These are phyloP conservation scores for Asteroscopus sphinx DNA, from an alignment of 2,888 invertebrate genomes.

Conservation along the genomic window DNA sequence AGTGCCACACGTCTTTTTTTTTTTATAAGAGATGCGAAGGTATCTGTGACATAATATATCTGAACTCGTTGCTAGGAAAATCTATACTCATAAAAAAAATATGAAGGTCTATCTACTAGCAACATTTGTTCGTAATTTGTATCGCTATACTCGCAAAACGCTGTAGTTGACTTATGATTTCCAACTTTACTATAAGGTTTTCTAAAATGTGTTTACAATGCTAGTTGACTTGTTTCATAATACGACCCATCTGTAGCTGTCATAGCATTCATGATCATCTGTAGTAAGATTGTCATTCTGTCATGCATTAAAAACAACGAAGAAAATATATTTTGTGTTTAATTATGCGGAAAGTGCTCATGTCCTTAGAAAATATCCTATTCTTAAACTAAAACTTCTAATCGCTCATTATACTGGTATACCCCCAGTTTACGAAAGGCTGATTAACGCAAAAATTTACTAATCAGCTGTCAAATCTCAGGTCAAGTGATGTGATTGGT, in stretches of 20 bases:
- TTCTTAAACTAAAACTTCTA: too few relatives aligned
- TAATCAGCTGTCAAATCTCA: too few relatives aligned
- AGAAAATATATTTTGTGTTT: constrained; percentile 63
- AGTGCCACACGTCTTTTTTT: too few relatives aligned
- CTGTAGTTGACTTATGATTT: constrained; percentile 51
- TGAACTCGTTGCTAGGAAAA: too few relatives aligned
- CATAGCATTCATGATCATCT: constrained; percentile 65
- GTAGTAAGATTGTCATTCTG: constrained; percentile 75
- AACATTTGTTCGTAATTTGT: constrained; percentile 42
- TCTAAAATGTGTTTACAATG: constrained; percentile 56
- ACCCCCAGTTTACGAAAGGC: too few relatives aligned
- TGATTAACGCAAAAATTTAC: too few relatives aligned
- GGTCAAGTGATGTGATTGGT: too few relatives aligned
- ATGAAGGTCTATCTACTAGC: background rate
- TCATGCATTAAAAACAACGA: constrained; percentile 85
- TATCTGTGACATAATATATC: too few relatives aligned
- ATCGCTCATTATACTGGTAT: too few relatives aligned
- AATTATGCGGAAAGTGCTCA: constrained; percentile 32
- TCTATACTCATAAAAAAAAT: too few relatives aligned
- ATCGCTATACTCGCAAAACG: constrained; percentile 21
- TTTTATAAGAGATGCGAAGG: too few relatives aligned
- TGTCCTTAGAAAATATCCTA: too few relatives aligned
- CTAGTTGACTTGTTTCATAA: constrained; percentile 58
- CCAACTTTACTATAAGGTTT: constrained; percentile 49
- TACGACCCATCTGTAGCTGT: constrained; percentile 68